Base-by-base conservation (phyloP, 2,888 invertebrate genomes). In the Ceratothoa steindachneri region DNA sequence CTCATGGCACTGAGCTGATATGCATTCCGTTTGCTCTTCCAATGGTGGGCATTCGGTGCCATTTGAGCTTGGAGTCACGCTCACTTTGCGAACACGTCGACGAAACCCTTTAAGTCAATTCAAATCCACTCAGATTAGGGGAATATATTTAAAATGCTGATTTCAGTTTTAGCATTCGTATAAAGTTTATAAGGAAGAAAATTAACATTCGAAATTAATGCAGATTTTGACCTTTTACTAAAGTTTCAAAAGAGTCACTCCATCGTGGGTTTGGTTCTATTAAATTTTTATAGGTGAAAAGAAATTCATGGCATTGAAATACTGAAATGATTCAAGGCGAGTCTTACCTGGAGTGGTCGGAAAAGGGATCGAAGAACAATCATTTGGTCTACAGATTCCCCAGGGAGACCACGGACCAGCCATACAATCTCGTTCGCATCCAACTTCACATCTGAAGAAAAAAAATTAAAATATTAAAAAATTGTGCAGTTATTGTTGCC, bases 351-450 rank as follows among this genome's bases (percentile, higher is more conserved):
- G 77, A 0, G 80, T 73, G 7, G 77, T 77, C 0, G 75, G 76
- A 24, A 72, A 71, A 28, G 80, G 77, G 7, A 81, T 77, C 53
- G 81, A 80, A n/a, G 80, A 77, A 29, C 81, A 82, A 77, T 82
- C 81, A 7, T 87, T 84, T 0, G 88, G 88, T 72, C 87, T 86
- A 81, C 89, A 89, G 0, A 87, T 87, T 0, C 88, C 87, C 89
- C 89, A 89, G n/a, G 86, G 85, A 1, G 87, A 85, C 89, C 89
- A 89, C 27, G 87, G 86, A 0, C 88, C 87, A 0, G 88, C 87
- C 81, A 87, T 87, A 80, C 89, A 89, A 81, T 89, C 88, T 65
- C 88, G 84, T 1, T 88, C 87, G 81, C 89, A 89, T 0, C 88
- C 87, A 0, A 88, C 87, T 86, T 88, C 82, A 78, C 85, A 85